These are phyloP conservation scores for Arenicola marina DNA, from an alignment of 2,888 invertebrate species.

Conservation along the genomic window DNA sequence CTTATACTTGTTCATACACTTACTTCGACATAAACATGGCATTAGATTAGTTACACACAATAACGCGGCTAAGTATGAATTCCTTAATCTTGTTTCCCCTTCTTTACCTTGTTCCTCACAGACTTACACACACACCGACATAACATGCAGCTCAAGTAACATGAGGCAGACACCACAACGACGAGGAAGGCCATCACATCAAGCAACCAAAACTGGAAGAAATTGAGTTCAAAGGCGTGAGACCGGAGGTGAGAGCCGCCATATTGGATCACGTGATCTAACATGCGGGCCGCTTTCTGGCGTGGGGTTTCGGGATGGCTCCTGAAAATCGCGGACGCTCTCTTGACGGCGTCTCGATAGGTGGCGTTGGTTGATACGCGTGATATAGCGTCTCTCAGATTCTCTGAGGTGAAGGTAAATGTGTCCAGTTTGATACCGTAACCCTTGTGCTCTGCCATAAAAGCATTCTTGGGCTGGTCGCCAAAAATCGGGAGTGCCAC, in stretches of 20 bases:
- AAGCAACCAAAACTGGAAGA: no score
- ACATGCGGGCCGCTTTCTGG: constrained; percentile 37
- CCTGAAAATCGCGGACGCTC: constrained; percentile 28
- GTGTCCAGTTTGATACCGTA: constrained; percentile 33
- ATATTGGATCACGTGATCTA: constrained; percentile 42
- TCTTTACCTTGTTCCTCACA: no score
- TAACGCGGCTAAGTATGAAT: no score
- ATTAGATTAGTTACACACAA: no score
- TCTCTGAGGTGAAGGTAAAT: constrained; percentile 17
- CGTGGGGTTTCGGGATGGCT: constrained; percentile 25
- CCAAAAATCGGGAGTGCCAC: constrained; percentile 34
- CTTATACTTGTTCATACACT: no score
- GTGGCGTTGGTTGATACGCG: constrained; percentile 26
- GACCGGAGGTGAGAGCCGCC: constrained; percentile 39
- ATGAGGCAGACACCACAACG: no score
- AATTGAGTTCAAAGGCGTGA: constrained; percentile 28
- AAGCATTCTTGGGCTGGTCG: constrained; percentile 34
- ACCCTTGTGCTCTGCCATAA: constrained; percentile 25
- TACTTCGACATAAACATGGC: no score
- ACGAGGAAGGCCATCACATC: no score
- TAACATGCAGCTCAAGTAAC: no score
- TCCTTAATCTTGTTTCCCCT: no score
- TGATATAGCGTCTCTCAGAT: constrained; percentile 24
- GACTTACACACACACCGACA: no score
- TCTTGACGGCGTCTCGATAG: constrained; percentile 25